A percentile compares a stretch with the other conserved stretches of the same genome.
Evolutionary conservation across 2,888 invertebrate species (phyloP).

Genomic region (Teleiodes luculella): DNA sequence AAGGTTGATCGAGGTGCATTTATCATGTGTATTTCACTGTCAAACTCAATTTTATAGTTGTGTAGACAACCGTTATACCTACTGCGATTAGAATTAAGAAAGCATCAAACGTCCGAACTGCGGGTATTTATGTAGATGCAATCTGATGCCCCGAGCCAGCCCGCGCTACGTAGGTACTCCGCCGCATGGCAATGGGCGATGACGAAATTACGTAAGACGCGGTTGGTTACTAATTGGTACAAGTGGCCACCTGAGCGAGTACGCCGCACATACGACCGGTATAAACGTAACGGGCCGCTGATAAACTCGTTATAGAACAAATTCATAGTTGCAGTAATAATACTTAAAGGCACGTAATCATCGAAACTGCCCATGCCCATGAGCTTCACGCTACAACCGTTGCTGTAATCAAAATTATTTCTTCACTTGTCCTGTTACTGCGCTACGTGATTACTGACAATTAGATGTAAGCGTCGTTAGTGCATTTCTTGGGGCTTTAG

Average conservation of each 20-base stretch:
- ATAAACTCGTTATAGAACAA: constrained; percentile 61
- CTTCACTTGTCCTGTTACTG: constrained; percentile 14
- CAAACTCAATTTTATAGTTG: constrained; percentile 51
- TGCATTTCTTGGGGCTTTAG: neutral
- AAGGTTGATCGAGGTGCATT: constrained; percentile 40
- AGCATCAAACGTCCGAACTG: constrained; percentile 23
- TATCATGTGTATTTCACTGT: constrained; percentile 49
- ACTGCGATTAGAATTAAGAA: constrained; percentile 37
- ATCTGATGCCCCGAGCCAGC: constrained; percentile 31
- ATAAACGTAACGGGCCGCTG: constrained; percentile 54
- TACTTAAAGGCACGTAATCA: constrained; percentile 40
- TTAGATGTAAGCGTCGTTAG: neutral
- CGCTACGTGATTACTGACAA: neutral
- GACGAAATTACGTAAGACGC: constrained; percentile 57
- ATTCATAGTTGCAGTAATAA: constrained; percentile 45
- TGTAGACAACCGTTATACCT: constrained; percentile 48
- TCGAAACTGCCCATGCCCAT: constrained; percentile 24
- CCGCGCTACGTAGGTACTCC: too few species aligned
- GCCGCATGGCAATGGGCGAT: constrained; percentile 42
- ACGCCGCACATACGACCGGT: constrained; percentile 50
- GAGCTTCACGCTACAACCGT: constrained; percentile 21
- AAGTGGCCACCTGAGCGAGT: constrained; percentile 44
- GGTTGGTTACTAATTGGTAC: constrained; percentile 62
- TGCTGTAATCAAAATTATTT: constrained; percentile 26
- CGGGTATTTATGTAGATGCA: constrained; percentile 30